Evolutionary conservation across 2,888 invertebrate species (phyloP).

Genomic region (Xestia ashworthii): DNA sequence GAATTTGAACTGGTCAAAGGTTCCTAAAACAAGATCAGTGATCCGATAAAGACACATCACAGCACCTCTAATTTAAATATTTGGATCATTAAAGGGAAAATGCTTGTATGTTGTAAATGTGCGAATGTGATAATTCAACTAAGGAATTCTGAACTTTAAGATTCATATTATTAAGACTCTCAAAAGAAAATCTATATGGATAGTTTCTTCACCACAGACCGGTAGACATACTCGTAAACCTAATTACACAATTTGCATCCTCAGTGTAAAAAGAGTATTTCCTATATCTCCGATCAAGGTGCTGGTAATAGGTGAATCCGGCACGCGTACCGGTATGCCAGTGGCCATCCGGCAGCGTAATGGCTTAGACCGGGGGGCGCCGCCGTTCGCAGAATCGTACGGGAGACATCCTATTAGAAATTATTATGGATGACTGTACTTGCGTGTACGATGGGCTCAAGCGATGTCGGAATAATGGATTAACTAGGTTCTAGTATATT

Average conservation of each 20-base stretch:
- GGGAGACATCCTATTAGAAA: slow-evolving; percentile 72
- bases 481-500: slow-evolving; percentile 33
- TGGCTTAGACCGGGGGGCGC: slow-evolving; percentile 73
- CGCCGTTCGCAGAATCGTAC: slow-evolving; percentile 69
- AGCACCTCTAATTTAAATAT: neutral
- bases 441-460: slow-evolving; percentile 25
- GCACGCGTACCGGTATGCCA: slow-evolving; percentile 60
- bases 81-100: neutral
- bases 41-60: neutral
- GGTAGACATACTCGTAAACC: neutral
- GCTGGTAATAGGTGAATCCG: slow-evolving; percentile 59
- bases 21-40: neutral
- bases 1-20: neutral
- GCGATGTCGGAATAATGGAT: slow-evolving; percentile 47
- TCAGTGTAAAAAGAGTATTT: slow-evolving; percentile 34
- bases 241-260: slow-evolving; percentile 26
- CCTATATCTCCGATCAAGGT: slow-evolving; percentile 51
- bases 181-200: neutral
- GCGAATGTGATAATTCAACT: neutral
- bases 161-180: neutral
- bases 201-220: neutral
- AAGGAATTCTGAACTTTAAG: neutral
- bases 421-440: slow-evolving; percentile 64
- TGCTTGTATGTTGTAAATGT: neutral
- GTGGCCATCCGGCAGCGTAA: slow-evolving; percentile 63